Base-by-base conservation (phyloP, 1,140 invertebrate species). In the Drosophila kikkawai region DNA sequence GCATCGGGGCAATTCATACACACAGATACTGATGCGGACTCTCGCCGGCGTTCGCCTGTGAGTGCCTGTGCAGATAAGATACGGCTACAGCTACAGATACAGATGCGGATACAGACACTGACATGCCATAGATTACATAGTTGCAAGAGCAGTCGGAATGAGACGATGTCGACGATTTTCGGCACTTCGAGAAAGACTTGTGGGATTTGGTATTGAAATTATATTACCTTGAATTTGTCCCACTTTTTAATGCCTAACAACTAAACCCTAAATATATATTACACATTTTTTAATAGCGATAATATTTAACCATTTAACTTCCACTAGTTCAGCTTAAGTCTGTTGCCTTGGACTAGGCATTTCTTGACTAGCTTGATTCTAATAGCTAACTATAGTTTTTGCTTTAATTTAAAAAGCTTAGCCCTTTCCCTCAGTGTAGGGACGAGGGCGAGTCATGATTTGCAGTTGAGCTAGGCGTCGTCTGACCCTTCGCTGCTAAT, bases 91-190 rank as follows among this genome's bases (percentile, higher is more conserved):
- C 61, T 74, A 69, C 58, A 74, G 74, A 60, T 66, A 57, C 53
- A 50, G 42, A 66, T 65, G 58, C 66, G 51, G 39, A 58, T 74
- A 47, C 63, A 56, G 47, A 75, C 66, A 58, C 66, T 78, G 84
- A 80, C 83, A 87, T 74, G 80, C 84, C 76, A 87, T 83, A 88
- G 84, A 87, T 87, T 87, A 83, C 83, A 80, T 75, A 88, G 84
- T 83, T 88, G 75, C 47, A 74, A 68, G 63, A 59, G 68, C 61
- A 47, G 74, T 55, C 55, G 42, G 53, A 56, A 36, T 39, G 57
- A 32, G 19, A 53, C 39, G 47, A 51, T 66, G 47, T 37, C 22
- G 39, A 37, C 29, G 61, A 36, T 50, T 51, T 51, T 53, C 9
- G 50, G 19, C 67, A 69, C 63, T 67, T 12, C 4, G 47, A 26